These are phyloP conservation scores for Macrotis lagotis DNA, from an alignment of 2,113 vertebrate genomes.

Conservation along the genomic window DNA sequence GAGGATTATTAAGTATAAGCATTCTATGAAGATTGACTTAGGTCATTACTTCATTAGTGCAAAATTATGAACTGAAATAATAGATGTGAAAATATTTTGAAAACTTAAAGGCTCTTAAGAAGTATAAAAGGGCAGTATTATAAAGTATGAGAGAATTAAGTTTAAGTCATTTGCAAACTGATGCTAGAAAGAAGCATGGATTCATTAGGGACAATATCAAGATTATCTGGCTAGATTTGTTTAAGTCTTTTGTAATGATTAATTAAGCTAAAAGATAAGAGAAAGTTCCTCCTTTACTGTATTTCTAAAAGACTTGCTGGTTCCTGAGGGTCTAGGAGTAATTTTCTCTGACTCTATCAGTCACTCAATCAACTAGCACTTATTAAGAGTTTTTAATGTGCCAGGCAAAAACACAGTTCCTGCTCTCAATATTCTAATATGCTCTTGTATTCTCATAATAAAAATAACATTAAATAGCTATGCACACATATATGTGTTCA, in stretches of 20 bases:
- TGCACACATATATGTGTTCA: neutral
- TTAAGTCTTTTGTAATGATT: neutral
- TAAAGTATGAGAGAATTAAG: neutral
- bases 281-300: neutral
- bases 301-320: neutral
- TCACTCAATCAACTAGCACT: neutral
- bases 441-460: neutral
- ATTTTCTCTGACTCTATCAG: neutral
- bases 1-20: neutral
- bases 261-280: neutral
- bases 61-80: neutral
- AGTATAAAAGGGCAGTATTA: neutral
- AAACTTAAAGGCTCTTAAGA: neutral
- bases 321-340: neutral
- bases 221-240: neutral
- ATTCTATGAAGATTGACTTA: conserved; percentile 7
- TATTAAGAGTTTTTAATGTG: neutral
- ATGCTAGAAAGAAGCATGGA: neutral
- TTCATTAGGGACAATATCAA: neutral
- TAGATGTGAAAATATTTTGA: conserved; percentile 3
- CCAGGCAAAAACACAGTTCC: neutral
- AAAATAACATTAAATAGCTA: neutral
- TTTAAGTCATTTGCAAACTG: neutral
- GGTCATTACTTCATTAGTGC: neutral
- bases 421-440: neutral